phyloP scores from a whole-genome alignment of 2,797 vertebrate genomes.

The Halcyon badia region DNA sequence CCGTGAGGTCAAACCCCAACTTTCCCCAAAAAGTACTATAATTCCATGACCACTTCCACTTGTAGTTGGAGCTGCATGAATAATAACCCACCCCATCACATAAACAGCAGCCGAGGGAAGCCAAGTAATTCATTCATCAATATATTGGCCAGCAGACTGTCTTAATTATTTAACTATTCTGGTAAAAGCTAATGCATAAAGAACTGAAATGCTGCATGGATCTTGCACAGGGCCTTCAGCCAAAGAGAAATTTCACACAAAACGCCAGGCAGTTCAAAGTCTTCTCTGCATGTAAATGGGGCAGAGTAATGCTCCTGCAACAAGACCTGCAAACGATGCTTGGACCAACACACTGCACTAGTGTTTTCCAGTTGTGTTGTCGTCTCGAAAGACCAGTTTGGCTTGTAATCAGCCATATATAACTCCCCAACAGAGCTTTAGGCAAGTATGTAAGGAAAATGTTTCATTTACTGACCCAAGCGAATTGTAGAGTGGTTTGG shows the following conservation, averaged over 20 bases:
- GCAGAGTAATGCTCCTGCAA: background rate
- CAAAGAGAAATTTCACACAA: conserved; percentile 13
- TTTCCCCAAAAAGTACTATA: background rate
- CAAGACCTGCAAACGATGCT: background rate
- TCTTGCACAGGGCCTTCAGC: conserved; percentile 5
- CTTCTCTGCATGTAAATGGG: conserved; percentile 11
- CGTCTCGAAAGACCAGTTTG: background rate
- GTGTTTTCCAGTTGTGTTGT: background rate
- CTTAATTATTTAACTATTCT: conserved; percentile 64
- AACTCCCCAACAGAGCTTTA: background rate
- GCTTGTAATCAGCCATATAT: background rate
- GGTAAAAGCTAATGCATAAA: conserved; percentile 63
- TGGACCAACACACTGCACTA: background rate
- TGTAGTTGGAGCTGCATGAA: background rate
- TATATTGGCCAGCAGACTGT: background rate
- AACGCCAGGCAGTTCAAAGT: background rate
- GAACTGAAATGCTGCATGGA: background rate
- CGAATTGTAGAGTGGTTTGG: background rate
- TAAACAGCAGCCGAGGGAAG: background rate
- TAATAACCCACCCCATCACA: background rate
- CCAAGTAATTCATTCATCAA: conserved; percentile 32
- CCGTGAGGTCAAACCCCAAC: background rate
- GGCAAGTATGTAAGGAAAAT: background rate
- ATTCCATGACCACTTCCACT: background rate
- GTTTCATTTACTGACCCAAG: background rate